These are phyloP conservation scores for Lethocerus indicus DNA, from an alignment of 1,140 invertebrate genomes.

Conservation along the genomic window DNA sequence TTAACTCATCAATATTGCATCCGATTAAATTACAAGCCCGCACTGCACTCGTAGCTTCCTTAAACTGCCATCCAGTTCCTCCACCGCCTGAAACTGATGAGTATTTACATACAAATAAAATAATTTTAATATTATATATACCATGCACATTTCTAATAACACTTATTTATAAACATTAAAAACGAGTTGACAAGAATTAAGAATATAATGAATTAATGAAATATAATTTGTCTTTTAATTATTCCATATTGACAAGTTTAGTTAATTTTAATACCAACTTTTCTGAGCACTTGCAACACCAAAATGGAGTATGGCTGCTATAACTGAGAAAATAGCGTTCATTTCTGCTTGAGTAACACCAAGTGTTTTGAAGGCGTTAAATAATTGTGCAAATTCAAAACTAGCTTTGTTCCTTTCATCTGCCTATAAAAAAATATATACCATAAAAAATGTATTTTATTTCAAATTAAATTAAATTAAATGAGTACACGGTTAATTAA, in stretches of 20 bases:
- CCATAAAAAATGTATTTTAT: conserved; percentile 8
- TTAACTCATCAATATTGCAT: conserved; percentile 64
- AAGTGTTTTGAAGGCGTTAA: conserved; percentile 53
- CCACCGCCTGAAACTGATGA: conserved; percentile 19
- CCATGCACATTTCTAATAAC: too few relatives aligned
- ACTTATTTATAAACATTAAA: too few relatives aligned
- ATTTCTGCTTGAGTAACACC: conserved; percentile 59
- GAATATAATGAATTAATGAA: too few relatives aligned
- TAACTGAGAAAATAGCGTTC: conserved; percentile 65
- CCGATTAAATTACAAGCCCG: conserved; percentile 68
- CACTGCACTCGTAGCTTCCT: conserved; percentile 60
- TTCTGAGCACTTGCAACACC: conserved; percentile 65
- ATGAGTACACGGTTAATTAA: too few relatives aligned
- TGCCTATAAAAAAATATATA: conserved; percentile 25
- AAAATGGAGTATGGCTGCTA: conserved; percentile 84
- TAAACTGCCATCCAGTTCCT: conserved; percentile 53
- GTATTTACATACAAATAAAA: too few relatives aligned
- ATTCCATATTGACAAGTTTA: too few relatives aligned
- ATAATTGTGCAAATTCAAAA: conserved; percentile 57
- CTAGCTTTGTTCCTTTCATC: conserved; percentile 66
- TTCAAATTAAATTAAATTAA: conserved; percentile 28
- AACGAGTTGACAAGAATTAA: too few relatives aligned
- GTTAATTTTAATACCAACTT: too few relatives aligned
- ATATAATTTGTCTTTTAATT: too few relatives aligned
- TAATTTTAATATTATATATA: too few relatives aligned